Evolutionary conservation across 2,113 vertebrate species (phyloP), one percentile per base, ranked within the genome.

Genomic region (Hyla sarda): DNA sequence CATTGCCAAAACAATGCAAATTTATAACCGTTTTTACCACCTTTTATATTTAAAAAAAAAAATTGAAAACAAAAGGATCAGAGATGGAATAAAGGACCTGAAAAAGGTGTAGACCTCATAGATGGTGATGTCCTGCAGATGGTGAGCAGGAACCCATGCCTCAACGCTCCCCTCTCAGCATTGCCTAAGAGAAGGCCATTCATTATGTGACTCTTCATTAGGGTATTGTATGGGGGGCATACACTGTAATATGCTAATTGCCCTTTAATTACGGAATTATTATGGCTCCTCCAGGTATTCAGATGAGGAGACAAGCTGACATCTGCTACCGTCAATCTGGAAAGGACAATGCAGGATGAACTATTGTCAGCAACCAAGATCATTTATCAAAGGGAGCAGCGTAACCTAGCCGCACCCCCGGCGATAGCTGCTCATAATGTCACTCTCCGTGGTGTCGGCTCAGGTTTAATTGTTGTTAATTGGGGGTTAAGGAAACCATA

Each of bases 251-350:
- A 92, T 91, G 91, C 92, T 92, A 92, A 93, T 93, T 92, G 92
- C 87, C 86, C 90, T 92, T 92, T 92, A 93, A 93, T 93, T 93
- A 92, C 90, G 83, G 91, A 90, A 89, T 93, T 93, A 93, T 93
- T 93, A 92, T 90, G 89, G 83, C 87, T 90, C 90, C 88, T 50
- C 71, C 88, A 93, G 90, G 91, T 90, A 25, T 91, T 90, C 54
- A 82, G 50, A 82, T 88, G 89, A 90, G 90, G 87, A 92, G 75
- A 88, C 90, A 89, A 91, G 92, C 91, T 92, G 92, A 89, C 90
- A 88, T 87, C 89, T 87, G 91, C 90, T 91, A 79, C 84, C 71
- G 73, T 91, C 89, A 87, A 89, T 91, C 90, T 87, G 88, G 87
- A 91, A 89, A 88, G 88, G 89, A 87, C 90, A 90, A 91, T 89